Base-by-base conservation (phyloP, 2,113 vertebrate genomes). In the Leptosomus discolor region DNA sequence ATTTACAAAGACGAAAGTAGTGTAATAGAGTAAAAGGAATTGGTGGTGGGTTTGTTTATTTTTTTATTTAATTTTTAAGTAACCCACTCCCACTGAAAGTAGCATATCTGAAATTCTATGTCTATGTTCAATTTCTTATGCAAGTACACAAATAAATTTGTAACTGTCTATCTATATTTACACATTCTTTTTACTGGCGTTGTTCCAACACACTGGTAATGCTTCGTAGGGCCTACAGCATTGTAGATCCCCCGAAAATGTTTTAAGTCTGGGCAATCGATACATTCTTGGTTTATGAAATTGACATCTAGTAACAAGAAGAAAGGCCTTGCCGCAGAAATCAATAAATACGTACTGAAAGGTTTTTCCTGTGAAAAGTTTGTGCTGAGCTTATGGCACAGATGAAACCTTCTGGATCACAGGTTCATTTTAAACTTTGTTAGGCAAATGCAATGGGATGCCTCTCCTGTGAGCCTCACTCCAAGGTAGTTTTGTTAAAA, bases 281-380 rank as follows among this genome's bases (percentile, higher is more conserved):
- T 88, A 78, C 32, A 60, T 92, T 63, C 57, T 85, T 81, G 71
- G 23, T 83, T 91, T 93, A 82, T 84, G 76, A 95, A 96, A 87
- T 74, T 87, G 87, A 92, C 46, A 45, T 65, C 45, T 68, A 75
- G 69, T 81, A 94, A 46, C 21, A 86, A 86, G 74, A 89, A 91
- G 50, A 85, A 93, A 88, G 60, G 18, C 46, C n/a, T 89, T 88
- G 67, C 19, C 6, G 8, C 48, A 61, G 13, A 74, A 95, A 94
- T 96, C 76, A 76, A 73, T 93, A 90, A 67, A 71, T 58, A 90
- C 19, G 45, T 87, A 87, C 78, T 69, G 74, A 91, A 78, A 81
- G 37, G 19, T 29, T 84, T 97, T 93, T 67, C 29, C 84, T 76
- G 36, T 74, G 43, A 94, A 93, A 92, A 67, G 13, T 83, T 51